Conservation (phyloP, 53 echinoderm and acorn worm species). For the Paracentrotus lividus region DNA sequence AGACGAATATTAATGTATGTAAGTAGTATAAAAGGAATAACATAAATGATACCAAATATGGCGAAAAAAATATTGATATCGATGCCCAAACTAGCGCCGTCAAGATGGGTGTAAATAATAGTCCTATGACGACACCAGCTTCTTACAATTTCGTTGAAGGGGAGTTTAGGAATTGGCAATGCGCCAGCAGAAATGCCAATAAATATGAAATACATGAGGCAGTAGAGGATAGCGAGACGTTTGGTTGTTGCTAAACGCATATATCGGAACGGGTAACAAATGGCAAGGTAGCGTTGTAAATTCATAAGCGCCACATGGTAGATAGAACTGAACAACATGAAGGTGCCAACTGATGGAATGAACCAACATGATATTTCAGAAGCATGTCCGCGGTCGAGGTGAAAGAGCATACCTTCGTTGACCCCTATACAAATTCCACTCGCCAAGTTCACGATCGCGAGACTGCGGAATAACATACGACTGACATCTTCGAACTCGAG, state of each 20-base stretch:
- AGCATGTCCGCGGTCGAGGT: neutral
- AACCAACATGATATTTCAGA: neutral
- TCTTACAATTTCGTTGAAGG: neutral
- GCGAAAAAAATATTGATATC: neutral
- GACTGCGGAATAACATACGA: neutral
- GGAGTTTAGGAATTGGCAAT: neutral
- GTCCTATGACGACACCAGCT: neutral
- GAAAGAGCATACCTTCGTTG: neutral
- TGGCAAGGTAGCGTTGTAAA: neutral
- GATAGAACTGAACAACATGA: neutral
- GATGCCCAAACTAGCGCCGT: neutral
- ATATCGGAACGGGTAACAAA: neutral
- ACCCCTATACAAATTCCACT: neutral
- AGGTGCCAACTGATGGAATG: neutral
- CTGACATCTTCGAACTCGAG: conserved; percentile 12
- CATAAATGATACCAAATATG: neutral
- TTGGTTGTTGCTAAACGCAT: neutral
- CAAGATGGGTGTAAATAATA: neutral
- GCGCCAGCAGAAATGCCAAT: neutral
- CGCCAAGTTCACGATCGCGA: neutral
- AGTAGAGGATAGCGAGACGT: neutral
- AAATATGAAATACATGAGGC: neutral
- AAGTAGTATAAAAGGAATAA: neutral
- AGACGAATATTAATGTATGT: conserved; percentile 21
- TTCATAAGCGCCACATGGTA: neutral